Evolutionary conservation across 2,888 invertebrate species (phyloP).

Genomic region (Diploptera punctata): DNA sequence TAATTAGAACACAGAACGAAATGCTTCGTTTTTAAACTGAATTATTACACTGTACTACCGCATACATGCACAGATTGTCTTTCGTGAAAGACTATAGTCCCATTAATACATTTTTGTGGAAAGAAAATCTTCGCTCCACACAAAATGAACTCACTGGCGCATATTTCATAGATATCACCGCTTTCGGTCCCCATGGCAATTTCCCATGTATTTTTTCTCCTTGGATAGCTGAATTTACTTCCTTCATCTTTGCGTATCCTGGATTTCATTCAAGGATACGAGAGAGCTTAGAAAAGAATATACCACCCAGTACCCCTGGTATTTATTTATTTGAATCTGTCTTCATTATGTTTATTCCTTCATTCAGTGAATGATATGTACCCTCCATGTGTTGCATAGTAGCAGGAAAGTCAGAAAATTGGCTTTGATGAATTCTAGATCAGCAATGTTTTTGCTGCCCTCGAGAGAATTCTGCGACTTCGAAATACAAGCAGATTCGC

Average conservation of each 20-base stretch:
- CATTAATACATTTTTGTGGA: too few relatives aligned
- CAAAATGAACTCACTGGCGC: too few relatives aligned
- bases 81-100: too few relatives aligned
- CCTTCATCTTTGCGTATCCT: background rate
- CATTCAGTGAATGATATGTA: background rate
- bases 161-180: too few relatives aligned
- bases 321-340: background rate
- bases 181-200: too few relatives aligned
- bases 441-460: background rate
- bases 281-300: background rate
- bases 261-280: background rate
- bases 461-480: background rate
- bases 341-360: background rate
- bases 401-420: background rate
- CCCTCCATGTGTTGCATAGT: background rate
- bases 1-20: too few relatives aligned
- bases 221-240: background rate
- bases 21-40: too few relatives aligned
- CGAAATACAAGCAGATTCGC: background rate
- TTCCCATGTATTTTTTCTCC: background rate
- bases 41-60: too few relatives aligned
- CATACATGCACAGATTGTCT: too few relatives aligned
- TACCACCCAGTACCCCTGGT: background rate
- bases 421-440: background rate
- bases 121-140: too few relatives aligned